Percentiles rank a stretch among this genome's conserved stretches.
Evolutionary conservation across 2,113 vertebrate species (phyloP).

Genomic region (Bombycilla garrulus): DNA sequence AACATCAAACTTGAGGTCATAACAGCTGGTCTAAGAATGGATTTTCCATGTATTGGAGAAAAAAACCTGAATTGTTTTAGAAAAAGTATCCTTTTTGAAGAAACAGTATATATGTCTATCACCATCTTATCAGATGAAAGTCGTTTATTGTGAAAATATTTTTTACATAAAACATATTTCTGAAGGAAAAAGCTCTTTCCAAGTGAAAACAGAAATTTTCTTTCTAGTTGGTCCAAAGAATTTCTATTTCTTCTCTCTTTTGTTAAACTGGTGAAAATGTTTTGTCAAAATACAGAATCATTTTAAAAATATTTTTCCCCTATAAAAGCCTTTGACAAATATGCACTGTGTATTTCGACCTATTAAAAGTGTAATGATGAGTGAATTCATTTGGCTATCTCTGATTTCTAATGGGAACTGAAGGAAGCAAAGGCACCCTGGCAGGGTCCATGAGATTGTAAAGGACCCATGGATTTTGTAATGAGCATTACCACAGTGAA

Average conservation of each 20-base stretch:
- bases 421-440: not conserved
- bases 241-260: not conserved
- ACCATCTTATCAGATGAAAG: not conserved
- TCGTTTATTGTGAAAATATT: not conserved
- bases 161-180: not conserved
- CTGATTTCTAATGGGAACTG: not conserved
- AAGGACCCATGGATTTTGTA: not conserved
- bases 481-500: not conserved
- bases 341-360: not conserved
- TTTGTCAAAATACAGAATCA: not conserved
- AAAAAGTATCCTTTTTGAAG: not conserved
- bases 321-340: not conserved
- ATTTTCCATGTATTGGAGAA: not conserved
- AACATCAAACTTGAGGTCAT: not conserved
- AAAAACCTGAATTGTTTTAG: not conserved
- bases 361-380: not conserved
- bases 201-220: not conserved
- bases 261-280: not conserved
- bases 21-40: not conserved
- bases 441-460: not conserved
- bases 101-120: not conserved
- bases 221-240: not conserved
- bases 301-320: not conserved
- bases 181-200: not conserved
- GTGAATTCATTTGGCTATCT: not conserved